phyloP scores from a whole-genome alignment of 2,113 vertebrate genomes.

The Gymnogyps californianus region DNA sequence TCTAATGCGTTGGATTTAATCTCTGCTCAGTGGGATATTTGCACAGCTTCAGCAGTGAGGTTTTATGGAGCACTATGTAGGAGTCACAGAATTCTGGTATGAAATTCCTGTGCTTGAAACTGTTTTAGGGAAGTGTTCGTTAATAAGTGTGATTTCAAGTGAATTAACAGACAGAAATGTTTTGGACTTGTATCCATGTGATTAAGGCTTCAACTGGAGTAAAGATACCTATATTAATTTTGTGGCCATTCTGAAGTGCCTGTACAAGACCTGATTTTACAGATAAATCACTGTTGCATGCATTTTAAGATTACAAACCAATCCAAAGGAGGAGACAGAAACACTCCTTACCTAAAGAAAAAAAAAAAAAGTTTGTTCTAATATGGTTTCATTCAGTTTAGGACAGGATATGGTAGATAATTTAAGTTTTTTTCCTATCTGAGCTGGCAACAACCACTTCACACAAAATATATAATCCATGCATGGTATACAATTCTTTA shows the following conservation, averaged over 20 bases:
- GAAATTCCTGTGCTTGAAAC: background rate
- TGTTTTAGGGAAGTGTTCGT: background rate
- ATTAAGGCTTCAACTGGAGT: background rate
- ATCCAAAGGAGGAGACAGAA: background rate
- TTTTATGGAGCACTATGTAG: background rate
- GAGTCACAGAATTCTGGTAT: background rate
- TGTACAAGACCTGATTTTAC: background rate
- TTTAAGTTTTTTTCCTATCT: background rate
- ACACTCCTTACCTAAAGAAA: background rate
- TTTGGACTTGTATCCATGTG: background rate
- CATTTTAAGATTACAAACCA: background rate
- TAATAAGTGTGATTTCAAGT: background rate
- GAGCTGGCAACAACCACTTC: background rate
- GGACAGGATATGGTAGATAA: background rate
- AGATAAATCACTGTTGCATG: background rate
- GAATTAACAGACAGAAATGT: background rate
- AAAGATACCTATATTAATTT: background rate
- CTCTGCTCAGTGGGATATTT: constrained; percentile 38
- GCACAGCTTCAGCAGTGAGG: background rate
- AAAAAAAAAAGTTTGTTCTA: background rate
- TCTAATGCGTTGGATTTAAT: background rate
- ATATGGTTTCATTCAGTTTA: background rate
- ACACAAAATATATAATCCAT: background rate
- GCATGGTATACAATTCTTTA: background rate
- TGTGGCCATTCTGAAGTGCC: background rate